phyloP scores from a whole-genome alignment of 1,140 invertebrate species.

The Neuroterus valhalla region DNA sequence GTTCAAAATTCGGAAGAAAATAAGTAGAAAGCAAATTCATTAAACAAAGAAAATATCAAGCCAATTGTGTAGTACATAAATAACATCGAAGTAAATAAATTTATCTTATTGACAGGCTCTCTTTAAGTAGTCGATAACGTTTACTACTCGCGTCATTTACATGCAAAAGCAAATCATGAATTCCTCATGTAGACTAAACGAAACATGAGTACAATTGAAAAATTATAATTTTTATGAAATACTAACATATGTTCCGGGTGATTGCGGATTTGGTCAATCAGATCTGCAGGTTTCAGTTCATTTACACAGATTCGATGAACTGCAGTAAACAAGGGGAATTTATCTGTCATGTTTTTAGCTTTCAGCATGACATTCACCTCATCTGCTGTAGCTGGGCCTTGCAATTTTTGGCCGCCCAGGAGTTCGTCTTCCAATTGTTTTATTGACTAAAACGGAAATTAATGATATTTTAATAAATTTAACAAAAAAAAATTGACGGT shows the following conservation, averaged over 20 bases:
- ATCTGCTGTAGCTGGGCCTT: conserved; percentile 88
- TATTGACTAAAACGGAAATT: conserved; percentile 76
- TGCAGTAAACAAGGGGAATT: conserved; percentile 86
- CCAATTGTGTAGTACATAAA: too few relatives aligned
- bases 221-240: conserved; percentile 31
- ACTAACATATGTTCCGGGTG: conserved; percentile 80
- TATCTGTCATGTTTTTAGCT: conserved; percentile 78
- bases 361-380: conserved; percentile 85
- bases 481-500: conserved; percentile 7
- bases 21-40: too few relatives aligned
- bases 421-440: conserved; percentile 85
- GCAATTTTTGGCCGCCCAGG: conserved; percentile 89
- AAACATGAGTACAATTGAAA: neutral
- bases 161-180: too few relatives aligned
- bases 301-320: conserved; percentile 85
- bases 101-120: too few relatives aligned
- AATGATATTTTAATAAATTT: conserved; percentile 27
- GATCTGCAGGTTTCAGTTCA: conserved; percentile 78
- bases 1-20: too few relatives aligned
- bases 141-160: too few relatives aligned
- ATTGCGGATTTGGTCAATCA: conserved; percentile 83
- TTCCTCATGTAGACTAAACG: too few relatives aligned
- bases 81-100: too few relatives aligned
- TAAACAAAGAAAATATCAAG: too few relatives aligned
- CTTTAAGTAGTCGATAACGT: too few relatives aligned